Evolutionary conservation across 1,140 invertebrate species (phyloP), one percentile per base, ranked within the genome.

Genomic region (Conus ventricosus): DNA sequence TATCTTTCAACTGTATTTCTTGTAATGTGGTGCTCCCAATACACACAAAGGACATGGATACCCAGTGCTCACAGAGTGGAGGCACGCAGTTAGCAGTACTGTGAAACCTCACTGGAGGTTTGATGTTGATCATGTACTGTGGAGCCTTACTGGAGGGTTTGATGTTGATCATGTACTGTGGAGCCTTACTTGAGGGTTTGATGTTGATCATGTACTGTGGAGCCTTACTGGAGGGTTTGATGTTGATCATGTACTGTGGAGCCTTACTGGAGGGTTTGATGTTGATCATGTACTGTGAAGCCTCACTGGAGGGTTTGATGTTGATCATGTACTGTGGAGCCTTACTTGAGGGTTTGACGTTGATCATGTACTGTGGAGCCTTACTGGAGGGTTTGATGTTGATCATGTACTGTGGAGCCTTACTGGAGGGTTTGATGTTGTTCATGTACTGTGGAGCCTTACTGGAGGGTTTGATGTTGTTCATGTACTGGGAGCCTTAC

Each of bases 261-360:
- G 39, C 39, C 39, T 39, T 20, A 63, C 60, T 63, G 60, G 60
- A 13, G 17, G 60, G 60, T 20, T 63, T 63, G 60, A 63, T 20
- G 90, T 95, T 94, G 84, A 93, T 94, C 92, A 95, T 94, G 90
- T 94, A 95, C 89, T 95, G 94, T 75, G 97, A 97, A 92, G 97
- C 97, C 91, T 97, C 3, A 71, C 67, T 71, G 67, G 67, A 20
- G 20, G 67, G 67, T n/a, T 71, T 71, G 67, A 71, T 71, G 67
- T 71, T 71, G 67, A 71, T 71, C 67, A 71, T 71, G 67, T 71
- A 71, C 67, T 71, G 39, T 95, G 78, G 97, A 60, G 8, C 8
- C 57, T 11, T 15, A 60, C 57, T 53, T 5, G 88, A 85, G 6
- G 87, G 87, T 87, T 17, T 27, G 57, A 86, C 5, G 25, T 67